Conservation (phyloP, 2,113 vertebrate genomes). For the Camelus bactrianus region DNA sequence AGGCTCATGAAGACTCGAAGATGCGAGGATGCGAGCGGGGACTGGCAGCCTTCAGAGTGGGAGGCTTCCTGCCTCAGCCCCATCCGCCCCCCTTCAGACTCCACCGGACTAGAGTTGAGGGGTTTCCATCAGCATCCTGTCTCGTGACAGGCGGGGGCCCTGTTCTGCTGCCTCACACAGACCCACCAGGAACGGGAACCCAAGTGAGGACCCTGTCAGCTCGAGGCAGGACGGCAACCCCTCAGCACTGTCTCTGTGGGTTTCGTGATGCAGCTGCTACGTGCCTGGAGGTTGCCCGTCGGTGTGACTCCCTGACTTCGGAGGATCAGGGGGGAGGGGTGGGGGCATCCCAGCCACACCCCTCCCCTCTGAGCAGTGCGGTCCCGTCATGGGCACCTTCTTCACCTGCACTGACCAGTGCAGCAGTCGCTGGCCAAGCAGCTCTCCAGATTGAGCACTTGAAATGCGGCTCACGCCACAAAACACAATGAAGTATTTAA, state of each 20-base stretch:
- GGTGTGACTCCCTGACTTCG: accelerated
- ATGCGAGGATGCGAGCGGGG: accelerated
- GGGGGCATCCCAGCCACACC: not conserved
- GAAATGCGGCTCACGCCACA: not conserved
- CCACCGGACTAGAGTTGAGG: not conserved
- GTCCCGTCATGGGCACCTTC: accelerated
- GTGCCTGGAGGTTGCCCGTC: accelerated
- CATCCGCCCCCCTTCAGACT: accelerated
- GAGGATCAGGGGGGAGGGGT: not conserved
- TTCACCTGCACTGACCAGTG: accelerated
- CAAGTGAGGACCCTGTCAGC: not conserved
- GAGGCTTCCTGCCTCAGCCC: not conserved
- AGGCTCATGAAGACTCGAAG: not conserved
- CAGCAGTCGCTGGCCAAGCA: accelerated
- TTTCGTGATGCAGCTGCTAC: not conserved
- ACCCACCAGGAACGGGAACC: accelerated
- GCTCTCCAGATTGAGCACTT: not conserved
- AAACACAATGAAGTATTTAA: not conserved
- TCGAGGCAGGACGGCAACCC: not conserved
- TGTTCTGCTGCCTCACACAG: not conserved
- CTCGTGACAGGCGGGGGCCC: not conserved
- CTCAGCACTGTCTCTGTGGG: accelerated
- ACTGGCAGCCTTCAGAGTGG: accelerated
- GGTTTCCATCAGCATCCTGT: no score
- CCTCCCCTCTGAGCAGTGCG: accelerated